Evolutionary conservation across 2,113 vertebrate genomes (phyloP).

Genomic region (Mus musculus): GRCm39 chrX:47744501-47745000

Average conservation of each 20-base stretch:
- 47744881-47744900: not conserved
- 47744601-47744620: not conserved
- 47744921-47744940: not conserved
- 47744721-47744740: not conserved
- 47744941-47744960: not conserved
- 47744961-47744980: not conserved
- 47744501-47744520: not conserved
- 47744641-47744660: slow-evolving; percentile 31
- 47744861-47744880: not conserved
- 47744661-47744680: slow-evolving; percentile 15
- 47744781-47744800: not conserved
- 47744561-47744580: not conserved
- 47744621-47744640: slow-evolving; percentile 37
- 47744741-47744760: not conserved
- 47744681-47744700: not conserved
- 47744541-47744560: not conserved
- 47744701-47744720: slow-evolving; percentile 6
- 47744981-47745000: not conserved
- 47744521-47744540: not conserved
- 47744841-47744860: not conserved
- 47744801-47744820: not conserved
- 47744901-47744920: not conserved
- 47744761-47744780: slow-evolving; percentile 17
- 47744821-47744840: not conserved
- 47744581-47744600: not conserved